phyloP scores from a whole-genome alignment of 2,113 vertebrate genomes.

The Otus sunia region DNA sequence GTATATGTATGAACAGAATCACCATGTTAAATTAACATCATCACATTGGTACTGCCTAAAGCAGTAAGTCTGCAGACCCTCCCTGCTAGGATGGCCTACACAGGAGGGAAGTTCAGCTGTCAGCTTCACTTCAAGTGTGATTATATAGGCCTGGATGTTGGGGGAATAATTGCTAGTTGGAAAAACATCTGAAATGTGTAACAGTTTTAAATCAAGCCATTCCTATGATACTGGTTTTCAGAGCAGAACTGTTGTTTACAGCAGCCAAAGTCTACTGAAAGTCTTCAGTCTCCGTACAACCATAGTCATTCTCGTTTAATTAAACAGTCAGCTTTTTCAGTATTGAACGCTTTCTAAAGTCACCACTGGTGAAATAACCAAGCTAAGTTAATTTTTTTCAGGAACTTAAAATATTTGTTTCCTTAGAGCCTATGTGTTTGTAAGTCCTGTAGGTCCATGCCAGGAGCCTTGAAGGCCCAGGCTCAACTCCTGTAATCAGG shows the following conservation, averaged over 20 bases:
- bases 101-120: background rate
- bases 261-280: background rate
- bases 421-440: background rate
- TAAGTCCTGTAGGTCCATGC: background rate
- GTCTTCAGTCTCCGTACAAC: background rate
- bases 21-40: background rate
- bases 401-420: background rate
- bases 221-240: background rate
- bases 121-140: background rate
- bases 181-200: background rate
- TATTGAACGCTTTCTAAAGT: background rate
- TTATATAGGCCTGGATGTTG: background rate
- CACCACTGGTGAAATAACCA: background rate
- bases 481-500: background rate
- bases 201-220: background rate
- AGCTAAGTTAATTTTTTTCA: background rate
- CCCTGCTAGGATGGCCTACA: background rate
- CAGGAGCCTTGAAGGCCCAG: background rate
- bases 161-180: background rate
- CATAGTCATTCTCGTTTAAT: background rate
- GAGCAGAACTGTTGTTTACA: background rate
- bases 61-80: background rate
- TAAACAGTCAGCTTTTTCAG: background rate
- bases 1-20: background rate
- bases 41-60: background rate